Percentiles rank a stretch among this genome's conserved stretches.
Evolutionary conservation across 2,888 invertebrate species (phyloP).

Genomic region (Epistrophe grossulariae): DNA sequence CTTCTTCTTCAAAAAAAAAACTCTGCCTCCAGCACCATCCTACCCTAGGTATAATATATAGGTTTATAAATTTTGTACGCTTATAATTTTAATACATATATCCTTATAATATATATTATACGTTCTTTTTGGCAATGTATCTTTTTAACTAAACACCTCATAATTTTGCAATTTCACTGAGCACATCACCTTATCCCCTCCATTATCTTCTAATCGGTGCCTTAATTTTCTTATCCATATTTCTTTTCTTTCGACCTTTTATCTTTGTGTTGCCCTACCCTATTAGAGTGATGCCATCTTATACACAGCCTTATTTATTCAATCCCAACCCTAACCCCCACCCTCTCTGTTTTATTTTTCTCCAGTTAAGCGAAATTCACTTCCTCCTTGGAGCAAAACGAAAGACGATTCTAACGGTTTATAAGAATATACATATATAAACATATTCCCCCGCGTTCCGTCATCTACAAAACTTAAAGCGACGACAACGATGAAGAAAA

Average conservation of each 20-base stretch:
- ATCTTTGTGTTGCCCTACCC: constrained; percentile 26
- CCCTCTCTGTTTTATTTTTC: not conserved
- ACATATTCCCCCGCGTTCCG: constrained; percentile 4
- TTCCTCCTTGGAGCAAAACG: constrained; percentile 38
- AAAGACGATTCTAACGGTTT: constrained; percentile 48
- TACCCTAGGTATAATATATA: too few relatives aligned
- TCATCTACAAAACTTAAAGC: constrained; percentile 15
- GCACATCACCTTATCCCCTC: constrained; percentile 65
- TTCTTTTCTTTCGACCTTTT: constrained; percentile 50
- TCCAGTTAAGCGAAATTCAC: constrained; percentile 50
- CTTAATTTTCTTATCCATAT: constrained; percentile 67
- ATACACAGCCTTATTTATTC: constrained; percentile 50
- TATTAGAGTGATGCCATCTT: constrained; percentile 38
- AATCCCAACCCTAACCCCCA: constrained; percentile 12
- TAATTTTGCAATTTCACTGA: constrained; percentile 64
- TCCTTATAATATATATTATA: constrained; percentile 11
- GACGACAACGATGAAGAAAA: constrained; percentile 18
- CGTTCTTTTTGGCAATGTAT: constrained; percentile 13
- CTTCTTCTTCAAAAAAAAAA: not conserved
- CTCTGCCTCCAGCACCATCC: not conserved
- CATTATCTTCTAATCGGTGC: constrained; percentile 67
- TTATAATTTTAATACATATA: constrained; percentile 35
- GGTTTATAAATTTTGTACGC: not conserved
- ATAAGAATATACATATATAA: constrained; percentile 32
- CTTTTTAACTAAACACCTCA: constrained; percentile 59